Evolutionary conservation across 2,113 vertebrate species (phyloP).

Genomic region (Gadus chalcogrammus): DNA sequence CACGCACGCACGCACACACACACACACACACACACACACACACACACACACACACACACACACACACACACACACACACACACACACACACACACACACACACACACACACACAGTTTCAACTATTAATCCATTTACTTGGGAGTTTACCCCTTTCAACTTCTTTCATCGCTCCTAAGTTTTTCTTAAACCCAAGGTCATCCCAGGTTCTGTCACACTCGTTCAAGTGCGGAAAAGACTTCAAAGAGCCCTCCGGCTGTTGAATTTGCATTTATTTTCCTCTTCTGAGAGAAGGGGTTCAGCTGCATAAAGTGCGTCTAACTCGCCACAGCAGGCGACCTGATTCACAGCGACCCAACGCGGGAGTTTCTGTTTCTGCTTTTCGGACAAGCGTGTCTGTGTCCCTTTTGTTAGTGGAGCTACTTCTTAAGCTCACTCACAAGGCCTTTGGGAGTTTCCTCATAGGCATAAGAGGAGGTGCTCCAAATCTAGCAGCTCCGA

Average conservation of each 20-base stretch:
- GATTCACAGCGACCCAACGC: conserved; percentile 39
- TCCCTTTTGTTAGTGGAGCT: conserved; percentile 63
- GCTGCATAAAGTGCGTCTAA: conserved; percentile 43
- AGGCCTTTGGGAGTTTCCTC: conserved; percentile 48
- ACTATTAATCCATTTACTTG: conserved; percentile 31
- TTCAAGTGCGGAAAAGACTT: conserved; percentile 49
- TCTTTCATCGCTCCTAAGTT: conserved; percentile 24
- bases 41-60: conserved; percentile 2
- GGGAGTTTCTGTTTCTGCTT: conserved; percentile 28
- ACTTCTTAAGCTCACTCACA: conserved; percentile 51
- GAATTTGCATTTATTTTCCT: conserved; percentile 60
- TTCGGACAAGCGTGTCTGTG: conserved; percentile 60
- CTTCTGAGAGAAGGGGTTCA: conserved; percentile 41
- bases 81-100: conserved; percentile 9
- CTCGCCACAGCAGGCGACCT: conserved; percentile 46
- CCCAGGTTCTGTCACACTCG: conserved; percentile 60
- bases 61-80: conserved; percentile 3
- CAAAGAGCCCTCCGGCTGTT: conserved; percentile 54
- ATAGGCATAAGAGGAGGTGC: conserved; percentile 62
- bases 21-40: conserved; percentile 12
- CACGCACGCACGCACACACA: background rate
- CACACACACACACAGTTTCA: conserved; percentile 10
- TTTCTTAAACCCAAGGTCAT: conserved; percentile 45
- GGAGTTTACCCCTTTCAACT: conserved; percentile 30
- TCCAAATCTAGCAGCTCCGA: conserved; percentile 45